Base-by-base conservation (phyloP, 2,113 vertebrate species). In the Cariama cristata region DNA sequence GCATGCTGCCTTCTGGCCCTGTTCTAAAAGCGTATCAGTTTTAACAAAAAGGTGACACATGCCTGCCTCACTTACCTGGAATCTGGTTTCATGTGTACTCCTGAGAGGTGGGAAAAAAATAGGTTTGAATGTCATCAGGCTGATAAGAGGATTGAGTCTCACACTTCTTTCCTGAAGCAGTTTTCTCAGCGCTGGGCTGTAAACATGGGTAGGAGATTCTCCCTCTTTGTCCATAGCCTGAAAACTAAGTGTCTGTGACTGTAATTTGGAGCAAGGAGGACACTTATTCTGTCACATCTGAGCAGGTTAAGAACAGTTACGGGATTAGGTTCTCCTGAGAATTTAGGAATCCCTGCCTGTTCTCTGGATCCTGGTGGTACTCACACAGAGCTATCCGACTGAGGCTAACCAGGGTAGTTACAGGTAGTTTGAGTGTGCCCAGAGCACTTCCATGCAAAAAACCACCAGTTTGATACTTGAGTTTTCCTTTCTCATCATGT, bases 41-140 rank as follows among this genome's bases (percentile, higher is more conserved):
- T 32, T 55, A 90, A 59, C 12, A 58, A 49, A 45, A 60, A 10
- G 15, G 27, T 40, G 44, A 22, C 35, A 16, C 1, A 0, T 24
- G 42, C 23, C 9, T 58, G 38, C 9, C 2, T 6, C 0, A 0
- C 22, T 30, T 35, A n/a, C 8, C 12, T 81, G 45, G 9, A 33
- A 59, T 44, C 7, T 42, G 13, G 22, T 63, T 49, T 89, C 64
- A 66, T 9, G 9, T 7, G 7, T 64, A 44, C 38, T 53, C 60
- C 13, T 75, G 15, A 72, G 33, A 74, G 62, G 14, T 44, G 32
- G 20, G 24, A 28, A 85, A 62, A 77, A 87, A 63, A 77, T 1
- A 58, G 23, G 11, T 74, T 62, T 77, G 35, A 35, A 17, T 26
- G 22, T 86, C 10, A 40, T 56, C 20, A 68, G 27, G 23, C 60